phyloP scores from a whole-genome alignment of 2,888 invertebrate genomes.

The Pseudococcus viburni region DNA sequence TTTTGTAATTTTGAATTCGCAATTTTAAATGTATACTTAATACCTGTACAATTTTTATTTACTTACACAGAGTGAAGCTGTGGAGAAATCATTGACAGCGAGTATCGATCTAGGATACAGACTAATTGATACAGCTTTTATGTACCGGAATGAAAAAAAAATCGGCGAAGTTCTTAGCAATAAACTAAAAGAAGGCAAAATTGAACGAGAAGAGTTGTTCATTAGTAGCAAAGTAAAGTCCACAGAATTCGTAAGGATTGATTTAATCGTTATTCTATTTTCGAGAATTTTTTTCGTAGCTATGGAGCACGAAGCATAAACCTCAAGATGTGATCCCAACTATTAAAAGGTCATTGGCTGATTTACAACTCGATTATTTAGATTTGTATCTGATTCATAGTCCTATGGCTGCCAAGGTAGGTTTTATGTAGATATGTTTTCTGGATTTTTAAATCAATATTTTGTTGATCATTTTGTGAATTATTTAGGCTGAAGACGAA shows the following conservation, averaged over 20 bases:
- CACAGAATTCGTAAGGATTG: not conserved
- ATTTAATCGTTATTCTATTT: not conserved
- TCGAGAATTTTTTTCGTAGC: conserved; percentile 73
- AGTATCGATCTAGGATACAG: conserved; percentile 59
- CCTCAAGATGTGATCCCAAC: conserved; percentile 82
- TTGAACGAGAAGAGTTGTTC: conserved; percentile 59
- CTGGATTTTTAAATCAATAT: not conserved
- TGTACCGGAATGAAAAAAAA: conserved; percentile 59
- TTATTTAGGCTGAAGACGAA: conserved; percentile 25
- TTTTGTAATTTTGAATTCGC: not conserved
- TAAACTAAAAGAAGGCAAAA: conserved; percentile 16
- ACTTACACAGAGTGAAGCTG: not conserved
- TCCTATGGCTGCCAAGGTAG: conserved; percentile 81
- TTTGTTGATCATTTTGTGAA: not conserved
- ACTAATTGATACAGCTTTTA: conserved; percentile 59
- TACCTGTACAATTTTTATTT: not conserved
- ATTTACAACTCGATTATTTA: conserved; percentile 83
- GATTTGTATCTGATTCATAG: conserved; percentile 94
- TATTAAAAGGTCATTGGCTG: conserved; percentile 78
- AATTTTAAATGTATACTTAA: not conserved
- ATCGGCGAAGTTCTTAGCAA: conserved; percentile 38
- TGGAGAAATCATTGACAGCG: not conserved
- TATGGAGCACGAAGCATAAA: conserved; percentile 90
- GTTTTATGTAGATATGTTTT: not conserved
- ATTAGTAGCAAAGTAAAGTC: conserved; percentile 55